Evolutionary conservation across 2,797 vertebrate genomes (phyloP), one percentile per base, ranked within the genome.

Genomic region (Kryptolebias ocellatus): DNA sequence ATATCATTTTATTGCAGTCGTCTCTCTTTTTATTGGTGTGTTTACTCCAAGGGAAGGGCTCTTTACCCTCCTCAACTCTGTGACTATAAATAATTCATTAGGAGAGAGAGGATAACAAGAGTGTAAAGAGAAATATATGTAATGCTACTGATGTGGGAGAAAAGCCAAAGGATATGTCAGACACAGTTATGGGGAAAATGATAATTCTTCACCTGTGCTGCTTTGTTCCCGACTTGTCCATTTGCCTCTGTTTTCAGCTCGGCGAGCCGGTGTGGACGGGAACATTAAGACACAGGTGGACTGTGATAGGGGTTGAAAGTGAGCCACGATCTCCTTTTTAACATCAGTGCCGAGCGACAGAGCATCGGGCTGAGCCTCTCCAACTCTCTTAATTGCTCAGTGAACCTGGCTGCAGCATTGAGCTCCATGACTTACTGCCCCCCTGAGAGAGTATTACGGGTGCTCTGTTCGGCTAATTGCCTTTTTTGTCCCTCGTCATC

Each of bases 51-150:
- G 82, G 74, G 70, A 84, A 90, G 85, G 69, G 77, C 71, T 83
- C 76, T 83, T 74, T 64, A 76, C 77, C 74, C 79, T 65, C 68
- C 77, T 72, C 79, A 52, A 65, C 71, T 70, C 72, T 65, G 72
- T 14, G 14, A 53, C 74, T 72, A 90, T 92, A 88, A 91, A 93
- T 93, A 86, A 92, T 93, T 90, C 81, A 93, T 92, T 89, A 85
- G 81, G 77, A 58, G 78, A 61, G 70, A 62, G 14, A 56, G 80
- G 74, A 91, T 90, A 92, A 92, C 85, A 90, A 89, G 86, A 76
- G 78, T 83, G 86, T 85, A 84, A 91, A 87, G 79, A 90, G 90
- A 87, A 86, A 88, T 89, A 90, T 91, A 90, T 84, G 78, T 87
- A 87, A 89, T 85, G 84, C 76, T 64, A 54, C 79, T 73, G 78